These are phyloP conservation scores for Neocloeon triangulifer DNA, from an alignment of 1,140 invertebrate genomes.

Conservation along the genomic window DNA sequence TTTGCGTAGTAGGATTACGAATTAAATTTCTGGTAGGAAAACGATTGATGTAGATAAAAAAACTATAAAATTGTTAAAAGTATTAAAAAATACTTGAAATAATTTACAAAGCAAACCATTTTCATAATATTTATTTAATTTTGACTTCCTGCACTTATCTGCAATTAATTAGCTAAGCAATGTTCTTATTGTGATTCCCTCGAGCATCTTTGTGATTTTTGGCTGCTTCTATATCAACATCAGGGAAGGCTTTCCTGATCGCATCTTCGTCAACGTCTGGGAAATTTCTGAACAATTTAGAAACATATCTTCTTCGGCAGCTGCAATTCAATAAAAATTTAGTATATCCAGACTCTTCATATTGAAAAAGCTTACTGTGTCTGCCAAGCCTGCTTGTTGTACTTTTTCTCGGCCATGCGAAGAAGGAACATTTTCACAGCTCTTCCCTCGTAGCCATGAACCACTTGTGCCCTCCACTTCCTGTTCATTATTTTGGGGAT, in stretches of 20 bases:
- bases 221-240: constrained; percentile 45
- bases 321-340: too few species aligned
- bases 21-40: too few species aligned
- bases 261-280: constrained; percentile 50
- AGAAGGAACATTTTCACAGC: constrained; percentile 37
- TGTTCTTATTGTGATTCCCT: constrained; percentile 22
- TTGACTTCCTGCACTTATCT: too few species aligned
- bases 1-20: too few species aligned
- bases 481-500: constrained; percentile 32
- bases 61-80: too few species aligned
- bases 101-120: too few species aligned
- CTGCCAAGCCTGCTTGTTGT: constrained; percentile 26
- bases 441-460: constrained; percentile 17
- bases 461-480: constrained; percentile 29
- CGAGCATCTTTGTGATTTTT: constrained; percentile 25
- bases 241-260: constrained; percentile 47
- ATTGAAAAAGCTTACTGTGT: too few species aligned
- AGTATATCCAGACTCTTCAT: not conserved
- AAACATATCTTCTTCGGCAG: constrained; percentile 35
- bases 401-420: constrained; percentile 37
- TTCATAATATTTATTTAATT: too few species aligned
- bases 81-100: too few species aligned
- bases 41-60: too few species aligned
- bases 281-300: constrained; percentile 41
- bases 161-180: constrained; percentile 4